Evolutionary conservation across 1,140 invertebrate genomes (phyloP), one percentile per base, ranked within the genome.

Genomic region (Leptinotarsa undecemlineata): DNA sequence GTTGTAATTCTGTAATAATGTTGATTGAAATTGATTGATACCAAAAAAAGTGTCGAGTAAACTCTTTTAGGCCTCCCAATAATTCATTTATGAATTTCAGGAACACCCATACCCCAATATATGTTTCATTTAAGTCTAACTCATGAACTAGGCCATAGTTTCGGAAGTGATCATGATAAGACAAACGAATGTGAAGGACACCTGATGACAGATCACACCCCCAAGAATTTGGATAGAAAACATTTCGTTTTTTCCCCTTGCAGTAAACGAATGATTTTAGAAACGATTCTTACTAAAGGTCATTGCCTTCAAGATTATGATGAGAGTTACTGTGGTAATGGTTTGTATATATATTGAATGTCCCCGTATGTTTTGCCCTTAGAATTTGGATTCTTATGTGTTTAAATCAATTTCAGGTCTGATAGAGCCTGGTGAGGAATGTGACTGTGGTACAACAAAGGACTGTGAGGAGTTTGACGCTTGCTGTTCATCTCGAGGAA

Each of bases 291-390:
- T 19, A 69, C 73, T 14, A 80, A 78, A 78, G 76, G 77, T 11
- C 33, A 73, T 33, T 81, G 81, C 63, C 76, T 82, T 26, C 57
- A 77, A 47, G 66, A 75, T 17, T 64, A 66, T 70, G 47, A 33
- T 13, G 48, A 63, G 11, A 33, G 74, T 8, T 81, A 75, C 74
- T 82, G 80, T 74, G 81, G 80, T 68, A 82, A 81, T 57, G 76
- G 81, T 80, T 76, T 64, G 68, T 61, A 68, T 13, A 68, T 13
- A 66, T 66, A 3, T 20, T 19, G 17, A 66, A 66, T 26, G 23
- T 0, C 6, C 19, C 64, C 64, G 6, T 48, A 51, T 13, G 6
- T 26, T 15, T 48, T 48, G 23, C 3, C n/a, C 15, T 33, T 14
- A 20, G 11, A 47, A 3, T 14, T 13, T 4, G 13, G 67, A 13